Evolutionary conservation across 2,113 vertebrate species (phyloP).

Genomic region (Trochalopteron elliotii): DNA sequence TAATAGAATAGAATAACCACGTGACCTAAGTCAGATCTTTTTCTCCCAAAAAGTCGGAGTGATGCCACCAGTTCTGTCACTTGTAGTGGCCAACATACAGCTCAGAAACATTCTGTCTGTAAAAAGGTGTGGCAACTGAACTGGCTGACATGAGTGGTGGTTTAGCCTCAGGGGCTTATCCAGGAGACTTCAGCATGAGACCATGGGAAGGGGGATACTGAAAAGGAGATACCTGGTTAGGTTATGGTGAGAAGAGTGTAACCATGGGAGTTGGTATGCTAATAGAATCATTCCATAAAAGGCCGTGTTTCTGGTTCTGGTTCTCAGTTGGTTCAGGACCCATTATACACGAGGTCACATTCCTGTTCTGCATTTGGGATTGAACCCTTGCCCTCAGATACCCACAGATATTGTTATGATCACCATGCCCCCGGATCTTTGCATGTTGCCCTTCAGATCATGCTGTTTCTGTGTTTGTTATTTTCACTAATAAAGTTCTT

Average conservation of each 20-base stretch:
- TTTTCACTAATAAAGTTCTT: neutral
- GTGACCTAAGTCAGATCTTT: neutral
- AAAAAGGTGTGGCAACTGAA: neutral
- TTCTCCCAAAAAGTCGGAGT: fast-evolving
- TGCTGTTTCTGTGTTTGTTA: neutral
- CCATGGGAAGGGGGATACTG: neutral
- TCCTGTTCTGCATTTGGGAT: neutral
- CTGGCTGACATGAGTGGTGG: neutral
- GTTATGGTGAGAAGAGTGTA: neutral
- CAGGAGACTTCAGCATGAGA: neutral
- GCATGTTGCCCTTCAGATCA: neutral
- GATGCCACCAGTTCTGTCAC: neutral
- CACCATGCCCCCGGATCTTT: neutral
- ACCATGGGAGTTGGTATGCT: neutral
- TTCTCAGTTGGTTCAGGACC: neutral
- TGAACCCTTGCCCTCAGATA: neutral
- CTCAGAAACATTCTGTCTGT: neutral
- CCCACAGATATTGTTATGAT: neutral
- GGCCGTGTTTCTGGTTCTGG: neutral
- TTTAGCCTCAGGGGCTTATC: neutral
- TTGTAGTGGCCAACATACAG: neutral
- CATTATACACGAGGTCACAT: neutral
- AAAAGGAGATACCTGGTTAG: neutral
- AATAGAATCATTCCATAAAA: neutral
- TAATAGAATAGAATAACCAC: neutral